Evolutionary conservation across 2,888 invertebrate species (phyloP), one percentile per base, ranked within the genome.

Genomic region (Agriopis marginaria): DNA sequence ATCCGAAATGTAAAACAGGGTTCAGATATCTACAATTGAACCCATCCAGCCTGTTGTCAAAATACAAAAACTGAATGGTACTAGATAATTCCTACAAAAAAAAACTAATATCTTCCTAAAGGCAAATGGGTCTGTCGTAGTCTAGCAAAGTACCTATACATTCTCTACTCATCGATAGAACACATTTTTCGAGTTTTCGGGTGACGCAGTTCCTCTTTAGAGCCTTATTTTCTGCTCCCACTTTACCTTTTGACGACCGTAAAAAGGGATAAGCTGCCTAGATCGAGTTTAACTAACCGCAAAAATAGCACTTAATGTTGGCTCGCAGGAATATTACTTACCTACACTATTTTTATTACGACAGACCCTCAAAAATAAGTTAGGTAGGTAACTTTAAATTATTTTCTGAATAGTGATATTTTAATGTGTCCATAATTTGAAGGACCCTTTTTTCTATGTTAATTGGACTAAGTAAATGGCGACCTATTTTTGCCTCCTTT

Each of bases 201-300:
- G 10, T 32, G 32, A 32, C 32, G 32, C 10, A 40, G n/a, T 10
- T 42, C 7, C n/a, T 10, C 42, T 54, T 32, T 11, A 54, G 42
- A 55, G 40, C 14, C n/a, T n/a, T 55, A 55, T 42, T 55, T 55
- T 55, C 55, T 55, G 14, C 42, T 14, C 9, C 14, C 14, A 42
- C 14, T 40, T 53, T 55, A 14, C 40, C 42, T 14, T 40, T 42
- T 55, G 32, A 55, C 40, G 40, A n/a, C 40, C 40, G 42, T 32
- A 32, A 32, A 32, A 32, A 32, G 4, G 32, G 32, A 32, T 32
- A 32, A 32, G 32, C 9, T 42, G 40, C 55, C 55, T 40, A 55
- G 42, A 55, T 55, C 42, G 55, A 12, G 32, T 23, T 63, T 17
- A 64, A 56, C 14, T 42, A 47, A 49, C 45, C 58, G 23, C 42